Evolutionary conservation across 2,888 invertebrate species (phyloP).

Genomic region (Helicoverpa assulta): DNA sequence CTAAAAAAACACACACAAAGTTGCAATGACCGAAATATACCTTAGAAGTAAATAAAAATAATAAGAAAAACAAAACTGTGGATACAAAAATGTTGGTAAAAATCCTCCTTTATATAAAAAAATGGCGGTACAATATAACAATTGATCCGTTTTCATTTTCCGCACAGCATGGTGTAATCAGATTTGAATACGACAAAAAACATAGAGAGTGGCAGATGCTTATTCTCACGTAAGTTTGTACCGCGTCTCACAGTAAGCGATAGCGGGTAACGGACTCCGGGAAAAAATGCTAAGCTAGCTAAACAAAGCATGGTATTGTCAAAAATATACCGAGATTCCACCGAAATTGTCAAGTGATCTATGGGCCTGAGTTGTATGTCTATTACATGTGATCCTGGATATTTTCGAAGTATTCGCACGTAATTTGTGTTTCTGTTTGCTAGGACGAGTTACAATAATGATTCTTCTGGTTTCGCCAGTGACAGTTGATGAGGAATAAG

Average conservation of each 20-base stretch:
- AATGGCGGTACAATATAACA: constrained; percentile 22
- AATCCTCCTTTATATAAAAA: no score
- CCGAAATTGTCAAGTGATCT: no score
- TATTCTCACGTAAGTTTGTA: constrained; percentile 25
- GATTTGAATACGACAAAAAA: constrained; percentile 48
- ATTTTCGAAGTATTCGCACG: no score
- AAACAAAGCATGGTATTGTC: no score
- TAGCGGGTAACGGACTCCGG: neutral
- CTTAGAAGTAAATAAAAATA: neutral
- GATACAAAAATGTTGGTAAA: neutral
- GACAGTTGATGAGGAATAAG: no score
- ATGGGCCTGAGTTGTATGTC: no score
- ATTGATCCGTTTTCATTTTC: constrained; percentile 38
- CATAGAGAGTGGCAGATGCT: constrained; percentile 44
- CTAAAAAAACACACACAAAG: no score
- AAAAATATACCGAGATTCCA: no score
- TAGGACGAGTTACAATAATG: no score
- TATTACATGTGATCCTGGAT: no score
- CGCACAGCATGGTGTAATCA: constrained; percentile 45
- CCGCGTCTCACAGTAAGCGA: neutral
- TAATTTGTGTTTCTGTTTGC: no score
- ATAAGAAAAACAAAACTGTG: neutral
- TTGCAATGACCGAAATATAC: neutral
- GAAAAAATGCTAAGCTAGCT: neutral
- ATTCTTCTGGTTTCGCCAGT: no score